A percentile compares a stretch with the other conserved stretches of the same genome.
These are phyloP conservation scores for Zaprionus obscuricornis DNA, from an alignment of 2,888 invertebrate genomes.

Conservation along the genomic window DNA sequence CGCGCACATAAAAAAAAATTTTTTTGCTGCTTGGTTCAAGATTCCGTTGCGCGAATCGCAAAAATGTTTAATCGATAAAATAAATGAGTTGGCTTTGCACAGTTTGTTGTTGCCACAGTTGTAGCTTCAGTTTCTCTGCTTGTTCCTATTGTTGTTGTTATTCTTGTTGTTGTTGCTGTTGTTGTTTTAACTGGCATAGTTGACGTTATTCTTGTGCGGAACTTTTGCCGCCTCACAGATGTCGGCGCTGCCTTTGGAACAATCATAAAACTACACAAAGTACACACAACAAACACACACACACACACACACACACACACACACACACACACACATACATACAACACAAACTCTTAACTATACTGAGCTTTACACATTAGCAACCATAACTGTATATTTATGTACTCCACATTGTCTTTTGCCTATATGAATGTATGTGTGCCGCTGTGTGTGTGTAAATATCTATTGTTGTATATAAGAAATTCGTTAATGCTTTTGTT, in stretches of 20 bases:
- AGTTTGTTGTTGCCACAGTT: constrained; percentile 27
- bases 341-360: no score
- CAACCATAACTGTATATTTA: constrained; percentile 56
- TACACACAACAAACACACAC: constrained; percentile 5
- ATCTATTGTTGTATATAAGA: constrained; percentile 31
- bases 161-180: constrained; percentile 18
- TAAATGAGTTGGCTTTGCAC: constrained; percentile 77
- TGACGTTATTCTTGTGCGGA: constrained; percentile 68
- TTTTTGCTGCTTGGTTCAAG: constrained; percentile 60
- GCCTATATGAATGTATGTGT: no score
- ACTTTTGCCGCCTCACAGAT: constrained; percentile 54
- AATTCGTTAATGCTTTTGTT: constrained; percentile 25
- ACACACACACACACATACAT: constrained; percentile 21
- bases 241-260: constrained; percentile 47
- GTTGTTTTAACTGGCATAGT: constrained; percentile 53
- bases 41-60: constrained; percentile 78
- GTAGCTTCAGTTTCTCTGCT: constrained; percentile 10
- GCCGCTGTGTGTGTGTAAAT: background rate
- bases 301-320: constrained; percentile 18
- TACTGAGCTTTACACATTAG: constrained; percentile 31
- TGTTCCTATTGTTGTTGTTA: constrained; percentile 26
- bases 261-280: constrained; percentile 52
- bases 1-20: constrained; percentile 55
- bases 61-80: constrained; percentile 82
- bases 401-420: constrained; percentile 46